These are phyloP conservation scores for Aspiorhynchus laticeps DNA, from an alignment of 2,113 vertebrate species.

Conservation along the genomic window DNA sequence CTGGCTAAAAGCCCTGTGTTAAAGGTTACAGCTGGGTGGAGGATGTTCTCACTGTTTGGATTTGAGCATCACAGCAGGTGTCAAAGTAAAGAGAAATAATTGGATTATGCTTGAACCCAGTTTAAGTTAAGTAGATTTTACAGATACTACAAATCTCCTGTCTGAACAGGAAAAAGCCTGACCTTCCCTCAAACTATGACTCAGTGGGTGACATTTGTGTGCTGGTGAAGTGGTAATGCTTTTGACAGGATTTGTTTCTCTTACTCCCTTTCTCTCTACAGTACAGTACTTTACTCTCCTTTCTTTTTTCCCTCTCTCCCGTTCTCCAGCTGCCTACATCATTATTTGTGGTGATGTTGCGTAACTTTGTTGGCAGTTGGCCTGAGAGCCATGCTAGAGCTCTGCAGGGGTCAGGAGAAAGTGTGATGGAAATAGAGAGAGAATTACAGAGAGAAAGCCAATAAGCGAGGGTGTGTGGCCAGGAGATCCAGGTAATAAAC, in stretches of 20 bases:
- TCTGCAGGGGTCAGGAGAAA: too few species aligned
- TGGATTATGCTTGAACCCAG: conserved; percentile 36
- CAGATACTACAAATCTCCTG: conserved; percentile 48
- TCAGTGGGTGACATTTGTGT: not conserved
- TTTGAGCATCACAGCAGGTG: conserved; percentile 32
- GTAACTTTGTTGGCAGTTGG: too few species aligned
- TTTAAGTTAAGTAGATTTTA: conserved; percentile 49
- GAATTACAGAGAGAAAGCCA: too few species aligned
- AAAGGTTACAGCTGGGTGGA: not conserved
- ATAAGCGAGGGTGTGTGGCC: too few species aligned
- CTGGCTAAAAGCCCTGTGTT: not conserved
- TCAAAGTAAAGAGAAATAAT: conserved; percentile 39
- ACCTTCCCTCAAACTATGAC: not conserved
- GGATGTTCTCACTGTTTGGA: conserved; percentile 34
- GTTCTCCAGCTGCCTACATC: too few species aligned
- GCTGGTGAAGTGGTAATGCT: not conserved
- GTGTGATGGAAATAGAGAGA: too few species aligned
- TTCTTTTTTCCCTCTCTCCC: conserved; percentile 22
- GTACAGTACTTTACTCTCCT: not conserved
- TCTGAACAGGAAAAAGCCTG: conserved; percentile 4
- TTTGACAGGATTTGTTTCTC: conserved; percentile 14
- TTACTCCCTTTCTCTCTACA: conserved; percentile 2
- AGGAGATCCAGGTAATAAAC: conserved; percentile 31
- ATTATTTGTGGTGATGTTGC: too few species aligned
- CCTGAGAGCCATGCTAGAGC: too few species aligned